Evolutionary conservation across 2,113 vertebrate genomes (phyloP).

Genomic region (Rallus limicola): DNA sequence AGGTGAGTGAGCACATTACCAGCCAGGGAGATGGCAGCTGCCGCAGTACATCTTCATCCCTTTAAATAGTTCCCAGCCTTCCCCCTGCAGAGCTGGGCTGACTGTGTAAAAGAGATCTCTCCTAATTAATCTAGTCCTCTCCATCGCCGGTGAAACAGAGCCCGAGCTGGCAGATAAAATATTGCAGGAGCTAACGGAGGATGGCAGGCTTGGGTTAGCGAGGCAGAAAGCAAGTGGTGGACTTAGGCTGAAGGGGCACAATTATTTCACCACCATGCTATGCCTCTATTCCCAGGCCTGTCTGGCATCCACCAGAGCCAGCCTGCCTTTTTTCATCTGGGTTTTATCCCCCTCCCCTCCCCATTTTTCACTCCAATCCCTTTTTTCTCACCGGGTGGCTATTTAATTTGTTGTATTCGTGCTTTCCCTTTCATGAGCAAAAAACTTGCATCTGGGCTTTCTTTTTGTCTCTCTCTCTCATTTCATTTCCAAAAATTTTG

Average conservation of each 20-base stretch:
- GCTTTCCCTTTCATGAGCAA: slow-evolving; percentile 46
- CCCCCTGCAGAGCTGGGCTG: slow-evolving; percentile 3
- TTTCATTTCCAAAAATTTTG: slow-evolving; percentile 15
- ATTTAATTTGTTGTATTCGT: slow-evolving; percentile 59
- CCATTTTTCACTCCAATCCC: slow-evolving; percentile 10
- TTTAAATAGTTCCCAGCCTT: slow-evolving; percentile 47
- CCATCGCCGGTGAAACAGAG: background rate
- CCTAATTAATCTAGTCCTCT: slow-evolving; percentile 69
- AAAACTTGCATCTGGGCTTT: background rate
- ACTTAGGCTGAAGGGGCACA: slow-evolving; percentile 44
- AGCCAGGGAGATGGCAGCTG: slow-evolving; percentile 24
- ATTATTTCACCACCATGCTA: slow-evolving; percentile 59
- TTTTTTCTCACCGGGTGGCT: slow-evolving; percentile 50
- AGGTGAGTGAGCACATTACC: slow-evolving; percentile 1
- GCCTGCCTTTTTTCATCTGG: slow-evolving; percentile 46
- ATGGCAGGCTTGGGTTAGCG: slow-evolving; percentile 33
- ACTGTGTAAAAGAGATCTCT: slow-evolving; percentile 44
- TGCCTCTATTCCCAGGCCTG: slow-evolving; percentile 50
- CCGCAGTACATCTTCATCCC: slow-evolving; percentile 49
- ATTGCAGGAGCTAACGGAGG: slow-evolving; percentile 43
- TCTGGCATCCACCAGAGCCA: background rate
- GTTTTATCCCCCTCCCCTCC: background rate
- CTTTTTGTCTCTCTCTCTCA: background rate
- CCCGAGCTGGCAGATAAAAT: slow-evolving; percentile 28
- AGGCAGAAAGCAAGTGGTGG: slow-evolving; percentile 18